These are phyloP conservation scores for Nothoprocta perdicaria DNA, from an alignment of 2,113 vertebrate species.

Conservation along the genomic window DNA sequence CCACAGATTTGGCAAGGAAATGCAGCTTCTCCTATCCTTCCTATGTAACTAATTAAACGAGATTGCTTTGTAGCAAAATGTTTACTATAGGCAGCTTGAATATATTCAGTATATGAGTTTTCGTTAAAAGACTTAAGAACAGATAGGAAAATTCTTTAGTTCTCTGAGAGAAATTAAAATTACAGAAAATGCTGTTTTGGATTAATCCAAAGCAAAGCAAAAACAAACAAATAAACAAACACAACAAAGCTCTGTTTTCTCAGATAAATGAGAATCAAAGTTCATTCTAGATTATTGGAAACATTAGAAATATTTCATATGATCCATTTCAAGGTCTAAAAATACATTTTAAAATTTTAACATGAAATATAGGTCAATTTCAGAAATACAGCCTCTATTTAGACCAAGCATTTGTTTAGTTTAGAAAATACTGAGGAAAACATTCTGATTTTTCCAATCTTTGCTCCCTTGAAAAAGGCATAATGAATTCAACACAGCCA, in stretches of 20 bases:
- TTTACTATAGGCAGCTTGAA: background rate
- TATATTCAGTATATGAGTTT: background rate
- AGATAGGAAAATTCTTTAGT: background rate
- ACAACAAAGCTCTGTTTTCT: background rate
- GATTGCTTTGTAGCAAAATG: constrained; percentile 14
- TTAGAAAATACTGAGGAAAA: background rate
- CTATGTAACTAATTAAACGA: background rate
- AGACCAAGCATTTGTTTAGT: background rate
- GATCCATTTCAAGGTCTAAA: background rate
- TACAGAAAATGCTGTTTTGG: background rate
- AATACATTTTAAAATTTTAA: accelerated
- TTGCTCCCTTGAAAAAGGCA: background rate
- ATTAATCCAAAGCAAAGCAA: background rate
- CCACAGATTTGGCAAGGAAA: background rate
- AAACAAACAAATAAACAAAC: background rate
- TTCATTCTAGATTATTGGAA: background rate
- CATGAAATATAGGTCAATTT: background rate
- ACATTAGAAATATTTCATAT: background rate
- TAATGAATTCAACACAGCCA: background rate
- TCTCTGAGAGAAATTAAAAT: background rate
- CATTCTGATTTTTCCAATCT: background rate
- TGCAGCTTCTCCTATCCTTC: background rate
- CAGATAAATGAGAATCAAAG: background rate
- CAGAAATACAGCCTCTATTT: background rate
- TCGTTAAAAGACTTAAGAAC: background rate